phyloP scores from a whole-genome alignment of 2,888 invertebrate species.

The Drosophila histrio region DNA sequence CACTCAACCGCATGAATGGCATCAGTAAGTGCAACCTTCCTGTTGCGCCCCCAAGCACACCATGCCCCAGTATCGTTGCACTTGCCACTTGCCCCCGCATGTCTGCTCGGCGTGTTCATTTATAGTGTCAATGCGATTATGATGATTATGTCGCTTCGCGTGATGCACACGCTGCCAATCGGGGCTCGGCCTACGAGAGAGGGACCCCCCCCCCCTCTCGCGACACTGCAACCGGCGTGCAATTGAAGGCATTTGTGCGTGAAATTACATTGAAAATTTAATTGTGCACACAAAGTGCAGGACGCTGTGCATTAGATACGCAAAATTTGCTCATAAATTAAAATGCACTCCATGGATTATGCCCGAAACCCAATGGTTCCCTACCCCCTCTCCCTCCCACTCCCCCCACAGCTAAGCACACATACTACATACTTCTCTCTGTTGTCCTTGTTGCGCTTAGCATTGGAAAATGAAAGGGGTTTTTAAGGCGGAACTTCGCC shows the following conservation, averaged over 20 bases:
- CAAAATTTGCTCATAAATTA: slow-evolving; percentile 71
- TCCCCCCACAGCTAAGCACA: background rate
- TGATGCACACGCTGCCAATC: slow-evolving; percentile 42
- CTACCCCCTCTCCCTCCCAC: background rate
- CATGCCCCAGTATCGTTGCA: background rate
- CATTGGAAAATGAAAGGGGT: background rate
- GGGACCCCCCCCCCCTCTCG: background rate
- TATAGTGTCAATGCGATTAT: slow-evolving; percentile 75
- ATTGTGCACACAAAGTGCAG: slow-evolving; percentile 65
- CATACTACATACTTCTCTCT: background rate
- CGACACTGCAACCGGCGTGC: slow-evolving; percentile 24
- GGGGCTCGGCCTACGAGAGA: slow-evolving; percentile 25
- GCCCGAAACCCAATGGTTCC: slow-evolving; percentile 18
- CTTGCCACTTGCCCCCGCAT: background rate
- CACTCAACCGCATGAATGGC: slow-evolving; percentile 34
- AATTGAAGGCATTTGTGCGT: slow-evolving; percentile 72
- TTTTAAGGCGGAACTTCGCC: background rate
- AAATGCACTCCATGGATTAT: slow-evolving; percentile 52
- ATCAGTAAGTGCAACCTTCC: slow-evolving; percentile 25
- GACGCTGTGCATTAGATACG: slow-evolving; percentile 64
- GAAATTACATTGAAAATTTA: slow-evolving; percentile 78
- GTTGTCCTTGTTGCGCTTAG: background rate
- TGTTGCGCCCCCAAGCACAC: background rate
- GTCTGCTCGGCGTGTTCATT: slow-evolving; percentile 50
- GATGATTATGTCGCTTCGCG: slow-evolving; percentile 72